Evolutionary conservation across 2,113 vertebrate species (phyloP), one percentile per base, ranked within the genome.

Genomic region (Hippocampus barbouri): DNA sequence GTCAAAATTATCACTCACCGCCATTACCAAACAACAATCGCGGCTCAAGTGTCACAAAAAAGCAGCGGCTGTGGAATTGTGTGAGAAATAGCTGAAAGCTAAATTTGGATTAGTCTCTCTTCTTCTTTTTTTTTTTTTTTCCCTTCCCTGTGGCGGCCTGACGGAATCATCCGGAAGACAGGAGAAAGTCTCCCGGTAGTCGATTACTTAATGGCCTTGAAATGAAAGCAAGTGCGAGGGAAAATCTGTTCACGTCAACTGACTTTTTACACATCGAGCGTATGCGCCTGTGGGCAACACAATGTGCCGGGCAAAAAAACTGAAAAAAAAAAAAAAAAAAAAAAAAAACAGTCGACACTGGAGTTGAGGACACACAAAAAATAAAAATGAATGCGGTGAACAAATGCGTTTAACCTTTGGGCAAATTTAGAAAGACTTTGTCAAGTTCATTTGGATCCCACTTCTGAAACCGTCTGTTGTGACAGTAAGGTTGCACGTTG

Each of bases 71-170:
- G 75, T 79, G 82, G 72, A 80, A 82, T 83, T 76, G 23, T 27
- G 23, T 25, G 64, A 72, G 34, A 66, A 68, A 65, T 43, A 2
- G 49, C 1, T 53, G 61, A 69, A 73, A 70, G 72, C 59, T 82
- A 76, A 75, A 79, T 83, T 79, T 70, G 71, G 83, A 83, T 83
- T 76, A 82, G 77, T 83, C 76, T 56, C 10, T 54, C 20, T 53
- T 49, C 18, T 23, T 54, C 11, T 11, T n/a, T 74, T 61, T 82
- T 71, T 49, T 30, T 73, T 78, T 70, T 72, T 72, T 74, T 60
- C 79, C 65, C 69, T 56, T 70, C 71, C 76, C 77, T 0, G 63
- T 71, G 54, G 79, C 16, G 2, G 57, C 30, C 25, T 61, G 63
- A 71, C 65, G 64, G 77, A 83, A 76, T 77, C 77, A 72, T 81